Evolutionary conservation across 2,113 vertebrate genomes (phyloP).

Genomic region (Hyla sarda): DNA sequence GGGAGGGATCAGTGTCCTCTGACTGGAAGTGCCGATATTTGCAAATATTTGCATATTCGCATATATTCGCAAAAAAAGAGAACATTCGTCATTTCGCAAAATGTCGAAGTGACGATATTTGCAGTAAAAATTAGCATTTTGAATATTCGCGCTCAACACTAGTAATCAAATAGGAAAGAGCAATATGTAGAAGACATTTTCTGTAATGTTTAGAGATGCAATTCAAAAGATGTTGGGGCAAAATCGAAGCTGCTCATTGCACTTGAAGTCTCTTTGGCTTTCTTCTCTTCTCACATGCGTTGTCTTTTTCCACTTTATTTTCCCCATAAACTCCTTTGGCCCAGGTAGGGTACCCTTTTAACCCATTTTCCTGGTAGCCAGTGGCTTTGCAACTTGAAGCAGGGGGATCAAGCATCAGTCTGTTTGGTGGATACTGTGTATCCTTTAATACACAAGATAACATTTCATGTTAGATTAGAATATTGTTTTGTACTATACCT

Average conservation of each 20-base stretch:
- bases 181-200: slow-evolving; percentile 54
- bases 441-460: slow-evolving; percentile 95
- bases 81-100: too few relatives aligned
- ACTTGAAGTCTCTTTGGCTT: slow-evolving; percentile 55
- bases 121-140: too few relatives aligned
- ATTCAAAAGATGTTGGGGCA: slow-evolving; percentile 64
- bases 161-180: slow-evolving; percentile 50
- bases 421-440: slow-evolving; percentile 99
- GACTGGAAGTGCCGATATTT: too few relatives aligned
- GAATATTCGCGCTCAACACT: too few relatives aligned
- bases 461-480: slow-evolving; percentile 94
- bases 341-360: slow-evolving; percentile 58
- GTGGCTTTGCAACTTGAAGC: slow-evolving; percentile 83
- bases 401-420: slow-evolving; percentile 90
- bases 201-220: slow-evolving; percentile 59
- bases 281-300: slow-evolving; percentile 36
- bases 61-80: too few relatives aligned
- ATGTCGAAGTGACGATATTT: too few relatives aligned
- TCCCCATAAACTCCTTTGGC: slow-evolving; percentile 57
- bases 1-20: too few relatives aligned
- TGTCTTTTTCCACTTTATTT: slow-evolving; percentile 31
- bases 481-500: slow-evolving; percentile 97
- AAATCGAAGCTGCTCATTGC: slow-evolving; percentile 61
- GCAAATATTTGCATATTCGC: too few relatives aligned
- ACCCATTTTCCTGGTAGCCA: slow-evolving; percentile 77